Conservation (phyloP, 2,797 vertebrate species). For the Sebastes alutus region DNA sequence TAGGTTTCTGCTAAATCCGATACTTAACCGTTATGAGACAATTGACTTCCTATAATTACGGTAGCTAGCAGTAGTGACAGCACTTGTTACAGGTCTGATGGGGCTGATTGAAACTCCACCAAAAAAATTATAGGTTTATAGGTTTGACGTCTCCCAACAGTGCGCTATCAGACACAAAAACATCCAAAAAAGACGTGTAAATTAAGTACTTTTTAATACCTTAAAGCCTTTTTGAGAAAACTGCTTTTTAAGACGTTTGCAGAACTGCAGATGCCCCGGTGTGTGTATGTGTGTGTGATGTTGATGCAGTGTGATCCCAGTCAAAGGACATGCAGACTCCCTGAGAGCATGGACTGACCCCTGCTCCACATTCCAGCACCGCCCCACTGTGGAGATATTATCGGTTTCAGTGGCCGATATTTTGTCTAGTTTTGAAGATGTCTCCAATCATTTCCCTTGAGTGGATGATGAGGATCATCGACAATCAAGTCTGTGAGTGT, state of each 20-base stretch:
- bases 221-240: neutral
- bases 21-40: neutral
- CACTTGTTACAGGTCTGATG: neutral
- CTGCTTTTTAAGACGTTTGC: neutral
- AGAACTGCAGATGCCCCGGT: neutral
- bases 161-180: neutral
- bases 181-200: neutral
- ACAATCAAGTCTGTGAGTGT: slow-evolving; percentile 36
- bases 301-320: slow-evolving; percentile 50
- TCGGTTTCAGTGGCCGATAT: slow-evolving; percentile 47
- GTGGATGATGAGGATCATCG: slow-evolving; percentile 58
- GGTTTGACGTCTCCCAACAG: neutral
- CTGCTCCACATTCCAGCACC: slow-evolving; percentile 49
- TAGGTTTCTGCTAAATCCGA: neutral
- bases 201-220: neutral
- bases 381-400: slow-evolving; percentile 44
- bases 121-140: neutral
- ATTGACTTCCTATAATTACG: too few relatives aligned
- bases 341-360: slow-evolving; percentile 49
- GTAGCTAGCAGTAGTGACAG: neutral
- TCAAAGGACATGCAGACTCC: slow-evolving; percentile 52
- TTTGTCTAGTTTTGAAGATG: slow-evolving; percentile 53
- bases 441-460: slow-evolving; percentile 59
- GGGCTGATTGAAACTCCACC: neutral
- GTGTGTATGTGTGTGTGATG: slow-evolving; percentile 40